Conservation (phyloP, 1,140 invertebrate genomes). For the Vanessa tameamea region DNA sequence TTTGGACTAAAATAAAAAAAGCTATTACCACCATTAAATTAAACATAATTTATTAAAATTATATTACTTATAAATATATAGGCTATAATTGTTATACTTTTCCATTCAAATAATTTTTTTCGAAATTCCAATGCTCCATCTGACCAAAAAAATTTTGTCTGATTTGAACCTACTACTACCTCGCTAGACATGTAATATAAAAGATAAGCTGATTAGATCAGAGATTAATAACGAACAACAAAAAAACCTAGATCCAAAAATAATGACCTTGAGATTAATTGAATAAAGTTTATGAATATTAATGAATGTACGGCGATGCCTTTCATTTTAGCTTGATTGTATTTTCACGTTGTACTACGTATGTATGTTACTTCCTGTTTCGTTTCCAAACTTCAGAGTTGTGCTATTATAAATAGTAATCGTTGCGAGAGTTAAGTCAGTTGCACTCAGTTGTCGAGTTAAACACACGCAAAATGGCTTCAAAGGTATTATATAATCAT, state of each 20-base stretch:
- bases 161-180: no score
- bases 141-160: no score
- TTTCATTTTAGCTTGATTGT: conserved; percentile 9
- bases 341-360: conserved; percentile 15
- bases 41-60: no score
- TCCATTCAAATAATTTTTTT: no score
- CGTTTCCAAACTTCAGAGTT: conserved; percentile 29
- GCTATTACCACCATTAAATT: no score
- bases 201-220: neutral
- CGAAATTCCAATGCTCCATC: no score
- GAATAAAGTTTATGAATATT: conserved; percentile 1
- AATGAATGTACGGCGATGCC: neutral
- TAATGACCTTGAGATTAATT: neutral
- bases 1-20: no score
- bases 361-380: conserved; percentile 24
- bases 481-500: conserved; percentile 49
- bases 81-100: no score
- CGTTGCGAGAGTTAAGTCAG: conserved; percentile 24
- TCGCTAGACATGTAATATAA: no score
- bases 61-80: no score
- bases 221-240: neutral
- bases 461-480: conserved; percentile 58
- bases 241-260: neutral
- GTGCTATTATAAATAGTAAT: conserved; percentile 41
- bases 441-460: conserved; percentile 45